These are phyloP conservation scores for Chaetorhynchus papuensis DNA, from an alignment of 2,113 vertebrate genomes.

Conservation along the genomic window DNA sequence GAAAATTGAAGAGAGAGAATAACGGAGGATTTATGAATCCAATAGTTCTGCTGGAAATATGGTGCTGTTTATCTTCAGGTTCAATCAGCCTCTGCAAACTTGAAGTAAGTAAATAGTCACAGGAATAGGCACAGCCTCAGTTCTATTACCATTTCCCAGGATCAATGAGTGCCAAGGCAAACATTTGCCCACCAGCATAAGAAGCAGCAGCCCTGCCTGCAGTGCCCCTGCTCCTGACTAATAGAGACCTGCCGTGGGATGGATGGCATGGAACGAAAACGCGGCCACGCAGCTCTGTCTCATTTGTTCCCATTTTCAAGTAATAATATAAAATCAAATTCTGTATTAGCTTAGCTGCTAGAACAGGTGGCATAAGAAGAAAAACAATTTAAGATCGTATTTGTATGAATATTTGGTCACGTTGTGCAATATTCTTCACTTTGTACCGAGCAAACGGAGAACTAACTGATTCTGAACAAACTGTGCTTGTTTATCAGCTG, in stretches of 20 bases:
- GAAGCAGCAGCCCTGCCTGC: neutral
- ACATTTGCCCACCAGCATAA: neutral
- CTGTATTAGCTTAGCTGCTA: neutral
- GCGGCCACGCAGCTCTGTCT: neutral
- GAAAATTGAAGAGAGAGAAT: neutral
- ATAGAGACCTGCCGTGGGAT: neutral
- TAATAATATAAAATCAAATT: neutral
- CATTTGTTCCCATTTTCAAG: neutral
- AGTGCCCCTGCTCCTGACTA: neutral
- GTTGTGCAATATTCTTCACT: neutral
- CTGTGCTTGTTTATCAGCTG: neutral
- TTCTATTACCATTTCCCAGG: neutral
- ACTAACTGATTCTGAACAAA: neutral
- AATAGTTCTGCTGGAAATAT: neutral
- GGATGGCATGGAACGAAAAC: neutral
- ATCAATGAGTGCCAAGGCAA: neutral
- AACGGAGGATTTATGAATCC: neutral
- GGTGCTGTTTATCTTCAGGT: neutral
- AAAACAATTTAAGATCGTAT: neutral
- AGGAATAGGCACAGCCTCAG: neutral
- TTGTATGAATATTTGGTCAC: neutral
- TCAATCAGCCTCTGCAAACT: neutral
- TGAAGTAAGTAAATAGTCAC: neutral
- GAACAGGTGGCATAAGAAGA: neutral
- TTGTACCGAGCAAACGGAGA: neutral